Percentiles rank a stretch among this genome's conserved stretches.
These are phyloP conservation scores for Drosophila kuntzei DNA, from an alignment of 2,888 invertebrate genomes.

Conservation along the genomic window DNA sequence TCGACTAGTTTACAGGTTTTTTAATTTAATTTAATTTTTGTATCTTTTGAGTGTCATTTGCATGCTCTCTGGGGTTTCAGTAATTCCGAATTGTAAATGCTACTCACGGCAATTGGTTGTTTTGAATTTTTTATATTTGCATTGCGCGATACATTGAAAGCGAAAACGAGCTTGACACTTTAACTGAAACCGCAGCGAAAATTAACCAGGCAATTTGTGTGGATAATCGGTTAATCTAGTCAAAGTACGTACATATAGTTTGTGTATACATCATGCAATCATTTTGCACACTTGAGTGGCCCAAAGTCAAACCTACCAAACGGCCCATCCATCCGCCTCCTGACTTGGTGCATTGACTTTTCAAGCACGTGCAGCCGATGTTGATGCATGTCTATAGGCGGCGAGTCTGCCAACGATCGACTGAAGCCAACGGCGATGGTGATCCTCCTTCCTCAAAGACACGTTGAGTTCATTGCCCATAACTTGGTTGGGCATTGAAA, in stretches of 20 bases:
- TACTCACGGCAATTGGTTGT: conserved; percentile 39
- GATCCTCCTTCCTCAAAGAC: conserved; percentile 38
- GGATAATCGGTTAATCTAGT: conserved; percentile 34
- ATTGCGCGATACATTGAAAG: conserved; percentile 42
- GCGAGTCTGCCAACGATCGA: conserved; percentile 20
- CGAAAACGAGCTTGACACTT: conserved; percentile 44
- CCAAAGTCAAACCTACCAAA: not conserved
- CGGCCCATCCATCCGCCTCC: conserved; percentile 13
- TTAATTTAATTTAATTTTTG: conserved; percentile 5
- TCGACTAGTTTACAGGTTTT: not conserved
- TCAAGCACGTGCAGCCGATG: conserved; percentile 58
- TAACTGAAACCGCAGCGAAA: conserved; percentile 19
- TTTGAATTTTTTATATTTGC: conserved; percentile 12
- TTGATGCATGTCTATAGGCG: conserved; percentile 56
- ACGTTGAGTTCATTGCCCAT: conserved; percentile 55
- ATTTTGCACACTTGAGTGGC: conserved; percentile 57
- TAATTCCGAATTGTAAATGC: conserved; percentile 54
- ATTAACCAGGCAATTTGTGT: not conserved
- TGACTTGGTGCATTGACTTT: conserved; percentile 57
- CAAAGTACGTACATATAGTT: not conserved
- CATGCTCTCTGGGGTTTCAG: conserved; percentile 43
- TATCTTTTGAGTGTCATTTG: conserved; percentile 39
- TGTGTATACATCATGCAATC: conserved; percentile 26
- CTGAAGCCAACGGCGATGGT: conserved; percentile 16
- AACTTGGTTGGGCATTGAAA: conserved; percentile 11